These are phyloP conservation scores for Musca vetustissima DNA, from an alignment of 1,140 invertebrate species.

Conservation along the genomic window DNA sequence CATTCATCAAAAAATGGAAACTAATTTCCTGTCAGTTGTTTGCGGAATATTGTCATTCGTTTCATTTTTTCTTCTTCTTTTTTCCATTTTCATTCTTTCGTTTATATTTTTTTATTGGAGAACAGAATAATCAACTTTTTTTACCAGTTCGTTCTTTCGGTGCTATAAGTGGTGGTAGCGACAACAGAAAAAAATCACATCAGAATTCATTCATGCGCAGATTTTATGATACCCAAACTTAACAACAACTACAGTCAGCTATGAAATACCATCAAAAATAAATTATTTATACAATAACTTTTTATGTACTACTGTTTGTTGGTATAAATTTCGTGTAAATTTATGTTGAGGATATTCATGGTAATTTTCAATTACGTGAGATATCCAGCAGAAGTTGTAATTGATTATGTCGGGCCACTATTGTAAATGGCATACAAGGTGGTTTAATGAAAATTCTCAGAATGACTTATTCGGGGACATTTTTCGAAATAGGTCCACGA, in stretches of 20 bases:
- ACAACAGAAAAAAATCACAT: neutral
- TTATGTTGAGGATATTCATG: too few species aligned
- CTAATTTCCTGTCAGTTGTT: slow-evolving; percentile 55
- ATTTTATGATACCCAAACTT: slow-evolving; percentile 2
- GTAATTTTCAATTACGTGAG: too few species aligned
- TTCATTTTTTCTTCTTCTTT: neutral
- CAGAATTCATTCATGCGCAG: slow-evolving; percentile 24
- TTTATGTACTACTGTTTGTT: too few species aligned
- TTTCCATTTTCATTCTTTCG: neutral
- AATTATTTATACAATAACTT: slow-evolving; percentile 18
- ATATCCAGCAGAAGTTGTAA: too few species aligned
- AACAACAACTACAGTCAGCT: neutral
- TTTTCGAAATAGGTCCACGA: too few species aligned
- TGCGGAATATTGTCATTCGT: slow-evolving; percentile 19
- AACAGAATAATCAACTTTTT: neutral
- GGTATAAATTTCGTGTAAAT: too few species aligned
- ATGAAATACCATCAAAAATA: slow-evolving; percentile 7
- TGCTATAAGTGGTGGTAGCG: neutral
- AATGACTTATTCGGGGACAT: too few species aligned
- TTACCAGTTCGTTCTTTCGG: too few species aligned
- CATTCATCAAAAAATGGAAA: slow-evolving; percentile 56
- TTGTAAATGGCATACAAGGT: too few species aligned
- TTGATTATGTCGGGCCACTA: too few species aligned
- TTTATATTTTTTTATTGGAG: neutral
- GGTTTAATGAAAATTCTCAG: too few species aligned